Evolutionary conservation across 2,113 vertebrate species (phyloP).

Genomic region (Colistium nudipinnis): DNA sequence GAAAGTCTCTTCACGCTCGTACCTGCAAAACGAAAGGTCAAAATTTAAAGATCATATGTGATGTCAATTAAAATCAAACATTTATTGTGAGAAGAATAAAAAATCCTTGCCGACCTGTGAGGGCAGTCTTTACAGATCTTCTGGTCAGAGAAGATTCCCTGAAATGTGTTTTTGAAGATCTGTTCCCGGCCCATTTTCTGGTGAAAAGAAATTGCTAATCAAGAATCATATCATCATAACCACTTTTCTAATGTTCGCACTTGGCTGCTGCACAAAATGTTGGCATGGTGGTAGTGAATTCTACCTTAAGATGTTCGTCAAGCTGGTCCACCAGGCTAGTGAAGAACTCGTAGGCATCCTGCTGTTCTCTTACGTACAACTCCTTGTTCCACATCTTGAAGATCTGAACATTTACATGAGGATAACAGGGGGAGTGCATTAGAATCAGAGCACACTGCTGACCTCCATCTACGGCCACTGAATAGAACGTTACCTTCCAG

Average conservation of each 20-base stretch:
- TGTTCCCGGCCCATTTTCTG: slow-evolving; percentile 99
- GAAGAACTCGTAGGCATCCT: slow-evolving; percentile 99
- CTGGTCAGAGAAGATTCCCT: slow-evolving; percentile 99
- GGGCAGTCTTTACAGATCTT: slow-evolving; percentile 99
- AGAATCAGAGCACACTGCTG: neutral
- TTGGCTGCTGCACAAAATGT: neutral
- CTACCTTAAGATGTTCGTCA: slow-evolving; percentile 98
- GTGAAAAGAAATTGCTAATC: slow-evolving; percentile 17
- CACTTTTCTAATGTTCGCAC: neutral
- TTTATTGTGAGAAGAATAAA: too few species aligned
- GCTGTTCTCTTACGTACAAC: slow-evolving; percentile 95
- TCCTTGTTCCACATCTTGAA: slow-evolving; percentile 99
- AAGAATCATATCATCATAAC: neutral
- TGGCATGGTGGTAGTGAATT: neutral
- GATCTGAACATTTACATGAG: slow-evolving; percentile 80
- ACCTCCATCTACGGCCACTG: neutral
- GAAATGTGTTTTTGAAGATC: slow-evolving; percentile 99
- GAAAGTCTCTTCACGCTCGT: slow-evolving; percentile 97
- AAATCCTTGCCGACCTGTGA: slow-evolving; percentile 84
- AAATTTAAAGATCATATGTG: neutral
- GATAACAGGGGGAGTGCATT: neutral
- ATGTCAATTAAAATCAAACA: neutral
- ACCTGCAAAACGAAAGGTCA: slow-evolving; percentile 75
- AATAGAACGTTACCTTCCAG: slow-evolving; percentile 89
- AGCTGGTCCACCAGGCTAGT: slow-evolving; percentile 98